A percentile compares a stretch with the other conserved stretches of the same genome.
These are phyloP conservation scores for Metalampra italica DNA, from an alignment of 2,888 invertebrate genomes.

Conservation along the genomic window DNA sequence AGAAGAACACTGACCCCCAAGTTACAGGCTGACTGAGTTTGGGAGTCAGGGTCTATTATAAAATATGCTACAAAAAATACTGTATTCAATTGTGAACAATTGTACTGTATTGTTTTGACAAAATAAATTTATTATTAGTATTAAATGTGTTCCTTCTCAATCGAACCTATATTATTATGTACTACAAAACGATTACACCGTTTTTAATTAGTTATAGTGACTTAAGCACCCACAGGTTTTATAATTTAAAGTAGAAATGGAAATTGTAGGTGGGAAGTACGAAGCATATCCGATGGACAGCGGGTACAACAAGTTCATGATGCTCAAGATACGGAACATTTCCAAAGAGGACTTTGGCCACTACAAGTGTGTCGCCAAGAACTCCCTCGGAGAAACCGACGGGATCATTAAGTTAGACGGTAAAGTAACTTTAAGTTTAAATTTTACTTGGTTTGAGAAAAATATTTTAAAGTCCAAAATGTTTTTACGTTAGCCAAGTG, in stretches of 20 bases:
- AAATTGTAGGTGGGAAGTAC: slow-evolving; percentile 91
- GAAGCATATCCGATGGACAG: slow-evolving; percentile 92
- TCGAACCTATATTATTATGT: too few species aligned
- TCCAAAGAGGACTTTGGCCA: slow-evolving; percentile 90
- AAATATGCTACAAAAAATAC: too few species aligned
- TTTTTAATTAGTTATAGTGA: too few species aligned
- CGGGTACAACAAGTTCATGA: slow-evolving; percentile 95
- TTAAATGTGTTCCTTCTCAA: too few species aligned
- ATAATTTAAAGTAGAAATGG: slow-evolving; percentile 80
- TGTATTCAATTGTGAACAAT: too few species aligned
- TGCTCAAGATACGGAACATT: slow-evolving; percentile 91
- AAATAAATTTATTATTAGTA: too few species aligned
- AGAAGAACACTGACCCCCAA: too few species aligned
- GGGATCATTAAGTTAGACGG: slow-evolving; percentile 94
- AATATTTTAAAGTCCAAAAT: background rate
- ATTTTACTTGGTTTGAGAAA: background rate
- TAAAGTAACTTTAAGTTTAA: slow-evolving; percentile 38
- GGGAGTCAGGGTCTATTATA: too few species aligned
- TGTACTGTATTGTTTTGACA: too few species aligned
- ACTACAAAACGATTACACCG: too few species aligned
- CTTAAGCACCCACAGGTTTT: slow-evolving; percentile 43
- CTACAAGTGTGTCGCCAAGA: slow-evolving; percentile 95
- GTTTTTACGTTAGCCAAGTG: too few species aligned
- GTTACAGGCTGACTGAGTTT: too few species aligned
- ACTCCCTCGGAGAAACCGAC: slow-evolving; percentile 93